phyloP scores from a whole-genome alignment of 2,888 invertebrate genomes.

The Actias luna region DNA sequence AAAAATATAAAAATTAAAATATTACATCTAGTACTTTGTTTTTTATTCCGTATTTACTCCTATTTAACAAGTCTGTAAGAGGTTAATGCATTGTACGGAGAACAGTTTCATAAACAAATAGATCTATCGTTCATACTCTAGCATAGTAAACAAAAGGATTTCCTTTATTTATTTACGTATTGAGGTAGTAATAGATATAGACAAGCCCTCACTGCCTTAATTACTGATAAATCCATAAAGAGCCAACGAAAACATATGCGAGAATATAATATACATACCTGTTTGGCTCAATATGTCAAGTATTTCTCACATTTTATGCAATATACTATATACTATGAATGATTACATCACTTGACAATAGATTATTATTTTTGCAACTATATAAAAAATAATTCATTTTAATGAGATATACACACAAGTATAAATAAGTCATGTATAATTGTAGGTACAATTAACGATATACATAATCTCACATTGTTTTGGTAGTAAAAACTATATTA shows the following conservation, averaged over 20 bases:
- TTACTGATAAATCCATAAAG: slow-evolving; percentile 26
- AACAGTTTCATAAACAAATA: neutral
- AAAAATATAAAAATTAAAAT: neutral
- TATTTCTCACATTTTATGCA: slow-evolving; percentile 72
- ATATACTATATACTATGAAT: slow-evolving; percentile 45
- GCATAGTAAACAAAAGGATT: neutral
- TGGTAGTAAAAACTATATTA: too few relatives aligned
- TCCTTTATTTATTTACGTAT: neutral
- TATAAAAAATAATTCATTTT: slow-evolving; percentile 34
- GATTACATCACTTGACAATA: slow-evolving; percentile 37
- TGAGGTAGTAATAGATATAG: slow-evolving; percentile 24
- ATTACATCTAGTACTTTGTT: neutral
- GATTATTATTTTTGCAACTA: slow-evolving; percentile 32
- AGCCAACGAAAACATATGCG: slow-evolving; percentile 42
- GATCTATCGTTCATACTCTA: neutral
- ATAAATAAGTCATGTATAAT: slow-evolving; percentile 36
- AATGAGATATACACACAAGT: slow-evolving; percentile 47
- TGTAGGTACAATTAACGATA: neutral
- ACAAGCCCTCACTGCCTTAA: slow-evolving; percentile 25
- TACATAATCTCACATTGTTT: neutral
- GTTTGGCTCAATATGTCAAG: slow-evolving; percentile 60
- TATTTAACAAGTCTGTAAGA: neutral
- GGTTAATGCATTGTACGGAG: neutral
- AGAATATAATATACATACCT: slow-evolving; percentile 33
- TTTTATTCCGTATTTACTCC: neutral